Conservation (phyloP, 2,797 vertebrate genomes). For the Enteromius afrohamiltoni region DNA sequence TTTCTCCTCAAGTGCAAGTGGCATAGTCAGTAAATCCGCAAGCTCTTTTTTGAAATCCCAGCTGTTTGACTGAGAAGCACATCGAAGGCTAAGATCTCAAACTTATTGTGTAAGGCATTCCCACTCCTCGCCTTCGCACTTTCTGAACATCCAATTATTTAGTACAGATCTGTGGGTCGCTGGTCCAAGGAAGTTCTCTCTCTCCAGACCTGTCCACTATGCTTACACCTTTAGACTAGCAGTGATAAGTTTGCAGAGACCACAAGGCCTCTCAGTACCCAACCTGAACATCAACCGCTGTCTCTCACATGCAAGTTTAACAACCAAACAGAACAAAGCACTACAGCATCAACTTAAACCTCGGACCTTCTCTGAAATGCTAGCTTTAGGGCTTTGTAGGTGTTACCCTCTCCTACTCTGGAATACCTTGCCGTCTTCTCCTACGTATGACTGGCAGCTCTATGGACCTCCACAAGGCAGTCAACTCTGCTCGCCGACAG, state of each 20-base stretch:
- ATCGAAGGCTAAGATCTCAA: constrained; percentile 8
- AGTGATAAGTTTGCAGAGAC: constrained; percentile 8
- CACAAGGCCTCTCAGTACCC: not conserved
- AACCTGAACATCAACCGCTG: not conserved
- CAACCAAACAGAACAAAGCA: constrained; percentile 33
- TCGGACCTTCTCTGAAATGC: constrained; percentile 12
- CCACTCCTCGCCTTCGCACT: not conserved
- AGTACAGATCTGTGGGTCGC: constrained; percentile 9
- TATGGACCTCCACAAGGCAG: constrained; percentile 36
- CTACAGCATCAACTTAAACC: not conserved
- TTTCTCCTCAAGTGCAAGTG: constrained; percentile 30
- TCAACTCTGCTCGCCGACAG: constrained; percentile 49
- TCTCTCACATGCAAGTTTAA: constrained; percentile 27
- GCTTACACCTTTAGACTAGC: constrained; percentile 9
- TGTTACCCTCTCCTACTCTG: constrained; percentile 33
- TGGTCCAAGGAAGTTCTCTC: constrained; percentile 4
- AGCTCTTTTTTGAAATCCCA: constrained; percentile 30
- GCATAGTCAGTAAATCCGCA: not conserved
- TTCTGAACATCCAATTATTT: constrained; percentile 39
- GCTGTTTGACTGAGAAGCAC: constrained; percentile 27
- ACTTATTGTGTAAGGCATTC: constrained; percentile 17
- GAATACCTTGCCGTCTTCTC: constrained; percentile 34
- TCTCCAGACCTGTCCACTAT: constrained; percentile 7
- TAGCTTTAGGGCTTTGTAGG: constrained; percentile 36
- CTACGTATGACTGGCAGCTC: constrained; percentile 46